Conservation (phyloP, 2,888 invertebrate genomes). For the Thyatira batis region DNA sequence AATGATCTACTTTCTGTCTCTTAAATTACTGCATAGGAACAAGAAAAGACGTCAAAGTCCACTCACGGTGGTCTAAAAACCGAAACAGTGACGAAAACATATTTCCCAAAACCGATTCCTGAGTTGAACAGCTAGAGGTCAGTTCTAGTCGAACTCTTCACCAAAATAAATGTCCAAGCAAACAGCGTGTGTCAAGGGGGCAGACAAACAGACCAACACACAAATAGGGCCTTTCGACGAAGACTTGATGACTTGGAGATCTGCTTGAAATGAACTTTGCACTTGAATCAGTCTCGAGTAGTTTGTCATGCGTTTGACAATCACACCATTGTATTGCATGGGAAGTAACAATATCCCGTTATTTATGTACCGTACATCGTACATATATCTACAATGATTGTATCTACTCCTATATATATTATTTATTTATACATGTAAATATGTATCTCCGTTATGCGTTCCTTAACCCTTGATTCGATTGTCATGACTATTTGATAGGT, state of each 20-base stretch:
- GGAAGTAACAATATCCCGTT: slow-evolving; percentile 4
- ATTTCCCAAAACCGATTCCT: neutral
- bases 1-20: too few species aligned
- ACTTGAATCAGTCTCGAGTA: slow-evolving; percentile 40
- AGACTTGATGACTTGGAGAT: slow-evolving; percentile 7
- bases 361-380: neutral
- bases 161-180: slow-evolving; percentile 63
- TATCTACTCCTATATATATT: too few species aligned
- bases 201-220: slow-evolving; percentile 45
- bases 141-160: slow-evolving; percentile 19
- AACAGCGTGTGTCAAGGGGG: slow-evolving; percentile 64
- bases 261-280: slow-evolving; percentile 33
- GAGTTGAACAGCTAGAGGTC: neutral
- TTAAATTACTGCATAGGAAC: too few species aligned
- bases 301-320: slow-evolving; percentile 54
- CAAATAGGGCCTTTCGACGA: slow-evolving; percentile 33
- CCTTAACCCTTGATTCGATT: too few species aligned
- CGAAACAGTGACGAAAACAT: neutral
- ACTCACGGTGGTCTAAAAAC: neutral
- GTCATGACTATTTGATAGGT: too few species aligned
- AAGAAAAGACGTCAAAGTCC: too few species aligned
- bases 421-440: too few species aligned
- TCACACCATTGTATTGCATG: slow-evolving; percentile 23
- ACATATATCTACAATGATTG: too few species aligned
- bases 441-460: too few species aligned